Conservation (phyloP, 2,888 invertebrate species). For the Cheilosia pagana region DNA sequence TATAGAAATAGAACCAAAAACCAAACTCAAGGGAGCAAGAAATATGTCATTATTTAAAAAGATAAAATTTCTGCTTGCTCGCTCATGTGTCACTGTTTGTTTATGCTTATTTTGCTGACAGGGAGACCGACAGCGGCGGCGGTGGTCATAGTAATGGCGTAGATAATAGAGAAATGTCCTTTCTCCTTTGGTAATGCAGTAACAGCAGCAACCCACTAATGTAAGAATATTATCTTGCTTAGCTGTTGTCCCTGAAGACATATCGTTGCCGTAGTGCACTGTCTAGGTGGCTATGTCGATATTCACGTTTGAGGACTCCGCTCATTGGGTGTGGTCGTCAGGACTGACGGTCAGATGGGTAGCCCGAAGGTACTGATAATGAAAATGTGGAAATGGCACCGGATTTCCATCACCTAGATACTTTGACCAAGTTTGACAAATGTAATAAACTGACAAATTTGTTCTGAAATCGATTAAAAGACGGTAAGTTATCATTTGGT, state of each 20-base stretch:
- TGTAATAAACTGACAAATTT: too few species aligned
- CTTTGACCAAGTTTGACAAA: too few species aligned
- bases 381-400: too few species aligned
- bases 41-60: constrained; percentile 75
- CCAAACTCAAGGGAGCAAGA: constrained; percentile 63
- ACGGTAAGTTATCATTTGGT: too few species aligned
- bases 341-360: too few species aligned
- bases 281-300: background rate
- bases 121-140: constrained; percentile 41
- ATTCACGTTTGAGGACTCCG: background rate
- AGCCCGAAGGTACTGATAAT: too few species aligned
- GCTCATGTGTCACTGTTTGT: constrained; percentile 72
- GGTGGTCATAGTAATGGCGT: constrained; percentile 51
- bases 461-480: too few species aligned
- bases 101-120: constrained; percentile 71
- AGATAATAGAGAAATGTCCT: constrained; percentile 52
- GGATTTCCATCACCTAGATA: too few species aligned
- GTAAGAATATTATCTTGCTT: constrained; percentile 30
- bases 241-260: constrained; percentile 3
- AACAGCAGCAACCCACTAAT: constrained; percentile 35
- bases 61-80: constrained; percentile 74
- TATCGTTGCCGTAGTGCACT: background rate
- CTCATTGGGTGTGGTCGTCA: background rate
- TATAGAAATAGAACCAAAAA: background rate
- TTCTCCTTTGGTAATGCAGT: constrained; percentile 33